These are phyloP conservation scores for Podotricha telesiphe DNA, from an alignment of 2,888 invertebrate species.

Conservation along the genomic window DNA sequence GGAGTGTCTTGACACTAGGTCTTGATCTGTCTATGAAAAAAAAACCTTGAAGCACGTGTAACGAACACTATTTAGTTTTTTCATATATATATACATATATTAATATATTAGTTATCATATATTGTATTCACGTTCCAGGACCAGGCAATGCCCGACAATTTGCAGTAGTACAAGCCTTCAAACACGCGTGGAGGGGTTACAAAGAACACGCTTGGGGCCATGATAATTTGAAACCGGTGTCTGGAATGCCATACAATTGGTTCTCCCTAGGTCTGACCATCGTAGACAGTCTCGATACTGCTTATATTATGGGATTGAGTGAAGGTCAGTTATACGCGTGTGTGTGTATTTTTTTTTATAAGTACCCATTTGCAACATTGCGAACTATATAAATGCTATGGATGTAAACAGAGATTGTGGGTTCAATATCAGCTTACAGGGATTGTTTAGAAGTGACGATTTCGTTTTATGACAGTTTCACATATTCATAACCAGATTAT, in stretches of 20 bases:
- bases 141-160: constrained; percentile 91
- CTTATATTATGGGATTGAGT: constrained; percentile 97
- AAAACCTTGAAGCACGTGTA: no score
- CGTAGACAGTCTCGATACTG: constrained; percentile 97
- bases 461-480: no score
- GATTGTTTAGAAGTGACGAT: no score
- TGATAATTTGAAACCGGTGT: constrained; percentile 96
- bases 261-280: constrained; percentile 98
- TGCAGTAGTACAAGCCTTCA: constrained; percentile 94
- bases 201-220: constrained; percentile 98
- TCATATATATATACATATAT: no score
- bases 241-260: constrained; percentile 94
- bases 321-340: constrained; percentile 79
- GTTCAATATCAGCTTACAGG: no score
- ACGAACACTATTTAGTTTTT: no score
- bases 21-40: constrained; percentile 29
- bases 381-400: no score
- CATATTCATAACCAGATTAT: no score
- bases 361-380: no score
- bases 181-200: constrained; percentile 97
- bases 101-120: neutral
- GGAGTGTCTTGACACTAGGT: neutral
- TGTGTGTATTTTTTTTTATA: no score
- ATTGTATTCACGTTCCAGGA: constrained; percentile 73
- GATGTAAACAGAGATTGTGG: no score